Evolutionary conservation across 2,797 vertebrate genomes (phyloP), one percentile per base, ranked within the genome.

Genomic region (Malurus leucopterus): DNA sequence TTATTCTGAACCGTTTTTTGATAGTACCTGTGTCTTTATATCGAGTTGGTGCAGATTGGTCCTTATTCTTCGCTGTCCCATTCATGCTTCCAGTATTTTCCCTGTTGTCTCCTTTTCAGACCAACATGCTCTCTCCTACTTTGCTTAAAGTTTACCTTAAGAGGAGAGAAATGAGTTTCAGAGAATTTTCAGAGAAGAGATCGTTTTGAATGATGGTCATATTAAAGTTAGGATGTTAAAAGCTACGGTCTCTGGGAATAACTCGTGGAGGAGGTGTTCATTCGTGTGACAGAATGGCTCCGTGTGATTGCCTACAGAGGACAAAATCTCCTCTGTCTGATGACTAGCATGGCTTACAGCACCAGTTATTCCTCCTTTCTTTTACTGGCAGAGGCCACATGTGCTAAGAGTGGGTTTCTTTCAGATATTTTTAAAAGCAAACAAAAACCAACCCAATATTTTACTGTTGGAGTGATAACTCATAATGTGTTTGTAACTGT

Each of bases 261-360:
- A 85, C 46, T 85, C 5, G 0, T 9, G 21, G 58, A 69, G 64
- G 54, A 44, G 58, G 21, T 3, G 26, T 65, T 23, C 29, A 6
- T 59, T 50, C 74, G 65, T 29, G 41, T 85, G 75, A 47, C 46
- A 63, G 74, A 59, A 58, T 30, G 54, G 24, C 14, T 43, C 53
- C 24, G 0, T 44, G 47, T 54, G 78, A 41, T 82, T 79, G 50
- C 61, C 43, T 79, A 11, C 8, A 69, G 49, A 70, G 68, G 32
- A 71, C 74, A 83, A 81, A 92, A 84, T 90, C 4, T 0, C 41
- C 17, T 53, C 74, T 67, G 19, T 58, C 84, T 34, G 54, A 51
- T 18, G 19, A 12, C 14, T 43, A 58, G 22, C 0, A 1, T 43
- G n/a, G 24, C 32, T 84, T 53, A 27, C 0, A 23, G 43, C 29